Conservation (phyloP, 2,797 vertebrate genomes). For the Leucoraja ocellata region DNA sequence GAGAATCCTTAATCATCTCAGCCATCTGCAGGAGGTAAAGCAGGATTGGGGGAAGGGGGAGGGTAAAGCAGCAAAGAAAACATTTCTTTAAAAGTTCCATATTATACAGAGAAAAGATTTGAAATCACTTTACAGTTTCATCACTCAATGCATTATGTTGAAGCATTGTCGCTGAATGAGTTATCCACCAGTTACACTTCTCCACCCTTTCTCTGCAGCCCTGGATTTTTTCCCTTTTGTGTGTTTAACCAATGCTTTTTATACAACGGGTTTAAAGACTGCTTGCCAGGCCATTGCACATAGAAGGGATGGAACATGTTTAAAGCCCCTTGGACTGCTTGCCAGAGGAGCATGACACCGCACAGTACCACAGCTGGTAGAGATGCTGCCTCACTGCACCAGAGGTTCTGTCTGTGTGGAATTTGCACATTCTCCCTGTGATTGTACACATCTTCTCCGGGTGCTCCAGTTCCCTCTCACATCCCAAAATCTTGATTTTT, state of each 20-base stretch:
- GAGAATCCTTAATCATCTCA: conserved; percentile 75
- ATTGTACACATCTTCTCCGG: no score
- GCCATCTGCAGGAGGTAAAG: conserved; percentile 65
- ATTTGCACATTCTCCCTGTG: no score
- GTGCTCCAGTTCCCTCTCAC: no score
- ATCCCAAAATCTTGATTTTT: no score
- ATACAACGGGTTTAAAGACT: no score
- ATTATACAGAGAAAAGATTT: neutral
- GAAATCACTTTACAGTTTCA: neutral
- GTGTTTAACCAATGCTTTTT: neutral
- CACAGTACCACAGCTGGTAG: no score
- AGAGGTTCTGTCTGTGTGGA: no score
- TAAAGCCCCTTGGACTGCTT: no score
- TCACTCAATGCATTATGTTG: neutral
- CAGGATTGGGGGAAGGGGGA: neutral
- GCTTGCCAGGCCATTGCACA: no score
- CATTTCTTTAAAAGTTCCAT: neutral
- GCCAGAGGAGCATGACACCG: no score
- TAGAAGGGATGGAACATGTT: no score
- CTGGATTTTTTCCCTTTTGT: neutral
- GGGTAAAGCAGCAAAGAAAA: neutral
- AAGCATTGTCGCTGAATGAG: neutral
- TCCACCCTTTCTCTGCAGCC: neutral
- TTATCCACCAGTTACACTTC: neutral
- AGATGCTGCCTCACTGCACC: no score